Evolutionary conservation across 2,797 vertebrate species (phyloP).

Genomic region (Carcharodon carcharias): DNA sequence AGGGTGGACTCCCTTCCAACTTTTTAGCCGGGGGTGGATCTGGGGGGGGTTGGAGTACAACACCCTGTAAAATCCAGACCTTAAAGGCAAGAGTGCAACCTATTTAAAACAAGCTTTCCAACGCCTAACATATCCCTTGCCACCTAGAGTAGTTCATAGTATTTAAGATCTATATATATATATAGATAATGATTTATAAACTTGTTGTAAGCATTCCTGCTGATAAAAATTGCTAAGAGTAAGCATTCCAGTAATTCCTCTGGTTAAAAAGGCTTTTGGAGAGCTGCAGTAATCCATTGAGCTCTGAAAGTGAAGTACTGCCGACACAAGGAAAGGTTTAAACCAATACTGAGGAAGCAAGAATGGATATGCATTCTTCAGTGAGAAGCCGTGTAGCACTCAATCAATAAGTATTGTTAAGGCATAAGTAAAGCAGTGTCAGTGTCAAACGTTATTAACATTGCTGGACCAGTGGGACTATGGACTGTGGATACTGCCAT

Average conservation of each 20-base stretch:
- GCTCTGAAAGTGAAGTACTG: not conserved
- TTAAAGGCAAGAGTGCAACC: no score
- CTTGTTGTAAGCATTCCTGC: not conserved
- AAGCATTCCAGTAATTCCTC: not conserved
- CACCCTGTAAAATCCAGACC: no score
- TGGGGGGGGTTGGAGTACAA: no score
- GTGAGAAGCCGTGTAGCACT: not conserved
- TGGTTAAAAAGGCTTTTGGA: not conserved
- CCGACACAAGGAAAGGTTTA: not conserved
- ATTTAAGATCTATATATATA: not conserved
- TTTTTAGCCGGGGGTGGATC: no score
- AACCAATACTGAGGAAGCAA: not conserved
- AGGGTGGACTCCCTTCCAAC: no score
- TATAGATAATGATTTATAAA: not conserved
- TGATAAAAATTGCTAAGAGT: not conserved
- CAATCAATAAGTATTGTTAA: not conserved
- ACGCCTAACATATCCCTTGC: not conserved
- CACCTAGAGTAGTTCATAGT: not conserved
- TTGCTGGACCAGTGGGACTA: not conserved
- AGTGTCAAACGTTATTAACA: conserved; percentile 16
- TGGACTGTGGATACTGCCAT: not conserved
- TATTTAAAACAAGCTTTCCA: no score
- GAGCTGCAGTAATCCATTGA: not conserved
- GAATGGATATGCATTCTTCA: not conserved
- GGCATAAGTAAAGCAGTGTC: not conserved